Evolutionary conservation across 2,888 invertebrate species (phyloP).

Genomic region (Sarcophaga caerulescens): DNA sequence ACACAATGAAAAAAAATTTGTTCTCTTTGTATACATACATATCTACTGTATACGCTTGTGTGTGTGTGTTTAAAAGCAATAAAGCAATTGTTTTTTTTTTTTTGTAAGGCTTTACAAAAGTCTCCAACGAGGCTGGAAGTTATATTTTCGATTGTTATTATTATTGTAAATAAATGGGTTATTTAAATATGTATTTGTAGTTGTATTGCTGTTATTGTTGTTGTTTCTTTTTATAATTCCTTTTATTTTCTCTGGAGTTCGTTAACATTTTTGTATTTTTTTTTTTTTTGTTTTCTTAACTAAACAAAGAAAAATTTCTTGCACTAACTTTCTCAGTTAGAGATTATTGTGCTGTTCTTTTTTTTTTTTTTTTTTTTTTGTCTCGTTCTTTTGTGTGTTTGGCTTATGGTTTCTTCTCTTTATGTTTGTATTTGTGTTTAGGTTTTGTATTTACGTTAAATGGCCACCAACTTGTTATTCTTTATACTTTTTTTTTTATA

Average conservation of each 20-base stretch:
- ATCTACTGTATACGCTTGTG: background rate
- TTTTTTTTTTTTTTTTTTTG: slow-evolving; percentile 7
- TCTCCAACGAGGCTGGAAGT: slow-evolving; percentile 47
- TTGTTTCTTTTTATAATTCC: slow-evolving; percentile 15
- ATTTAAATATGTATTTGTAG: slow-evolving; percentile 23
- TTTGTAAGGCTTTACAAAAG: slow-evolving; percentile 12
- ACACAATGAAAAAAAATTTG: background rate
- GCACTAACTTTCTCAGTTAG: background rate
- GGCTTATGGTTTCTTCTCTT: background rate
- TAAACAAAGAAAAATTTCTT: slow-evolving; percentile 42
- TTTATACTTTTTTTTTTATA: background rate
- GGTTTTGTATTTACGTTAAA: background rate
- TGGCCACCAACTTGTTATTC: slow-evolving; percentile 36
- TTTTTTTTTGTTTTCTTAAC: slow-evolving; percentile 26
- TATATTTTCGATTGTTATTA: slow-evolving; percentile 39
- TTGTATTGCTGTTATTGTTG: slow-evolving; percentile 19
- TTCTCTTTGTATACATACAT: background rate
- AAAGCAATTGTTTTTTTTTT: background rate
- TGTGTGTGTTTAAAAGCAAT: background rate
- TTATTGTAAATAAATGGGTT: slow-evolving; percentile 49
- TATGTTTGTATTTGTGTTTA: background rate
- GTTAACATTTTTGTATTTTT: slow-evolving; percentile 45
- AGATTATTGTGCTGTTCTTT: background rate
- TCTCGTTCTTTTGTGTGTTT: background rate
- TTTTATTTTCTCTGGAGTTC: slow-evolving; percentile 53